Evolutionary conservation across 2,888 invertebrate genomes (phyloP).

Genomic region (Pseudoips prasinana): DNA sequence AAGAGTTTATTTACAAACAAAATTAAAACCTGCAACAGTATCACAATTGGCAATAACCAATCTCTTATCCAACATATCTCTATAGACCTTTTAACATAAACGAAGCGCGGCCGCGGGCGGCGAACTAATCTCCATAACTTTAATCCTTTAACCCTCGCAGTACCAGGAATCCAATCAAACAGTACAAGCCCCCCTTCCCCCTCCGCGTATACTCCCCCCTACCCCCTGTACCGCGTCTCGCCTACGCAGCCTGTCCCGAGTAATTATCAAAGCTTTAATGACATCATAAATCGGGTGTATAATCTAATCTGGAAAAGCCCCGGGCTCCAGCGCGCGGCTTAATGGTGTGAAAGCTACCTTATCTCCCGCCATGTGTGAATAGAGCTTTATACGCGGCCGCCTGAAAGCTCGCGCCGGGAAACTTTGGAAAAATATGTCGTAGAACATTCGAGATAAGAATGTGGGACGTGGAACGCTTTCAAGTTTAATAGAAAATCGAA

Average conservation of each 20-base stretch:
- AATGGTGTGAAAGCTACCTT: constrained; percentile 83
- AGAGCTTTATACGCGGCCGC: constrained; percentile 80
- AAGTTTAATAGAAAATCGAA: constrained; percentile 83
- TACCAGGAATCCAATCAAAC: constrained; percentile 82
- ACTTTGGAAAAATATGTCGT: constrained; percentile 82
- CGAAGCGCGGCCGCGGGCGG: constrained; percentile 78
- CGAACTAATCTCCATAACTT: constrained; percentile 82
- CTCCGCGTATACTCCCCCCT: constrained; percentile 30
- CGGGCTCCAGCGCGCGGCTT: constrained; percentile 80
- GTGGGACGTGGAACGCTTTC: constrained; percentile 79
- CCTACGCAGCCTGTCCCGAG: constrained; percentile 82
- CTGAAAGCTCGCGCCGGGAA: constrained; percentile 81
- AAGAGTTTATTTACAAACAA: constrained; percentile 49
- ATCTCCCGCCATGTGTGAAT: constrained; percentile 82
- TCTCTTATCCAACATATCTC: constrained; percentile 80
- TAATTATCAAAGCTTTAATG: constrained; percentile 84
- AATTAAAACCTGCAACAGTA: constrained; percentile 74
- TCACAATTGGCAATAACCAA: constrained; percentile 80
- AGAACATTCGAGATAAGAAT: constrained; percentile 80
- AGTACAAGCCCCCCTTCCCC: constrained; percentile 70
- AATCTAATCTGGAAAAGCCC: constrained; percentile 84
- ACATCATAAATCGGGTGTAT: constrained; percentile 83
- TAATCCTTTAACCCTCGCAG: constrained; percentile 80
- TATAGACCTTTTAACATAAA: constrained; percentile 79
- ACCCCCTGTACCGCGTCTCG: constrained; percentile 49